Conservation (phyloP, 2,113 vertebrate species). For the Aleadryas rufinucha region DNA sequence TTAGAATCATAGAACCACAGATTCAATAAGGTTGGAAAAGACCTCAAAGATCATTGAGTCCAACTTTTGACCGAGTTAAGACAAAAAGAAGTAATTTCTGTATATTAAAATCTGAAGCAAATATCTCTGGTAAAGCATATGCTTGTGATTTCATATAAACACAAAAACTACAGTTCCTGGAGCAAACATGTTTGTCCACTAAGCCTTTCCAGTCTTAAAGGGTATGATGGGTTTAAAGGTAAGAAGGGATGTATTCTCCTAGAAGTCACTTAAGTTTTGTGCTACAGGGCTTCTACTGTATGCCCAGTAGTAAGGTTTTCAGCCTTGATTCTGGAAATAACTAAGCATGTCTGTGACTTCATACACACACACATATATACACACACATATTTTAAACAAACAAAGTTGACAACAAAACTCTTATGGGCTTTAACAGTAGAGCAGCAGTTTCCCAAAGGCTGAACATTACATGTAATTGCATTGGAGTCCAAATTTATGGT, state of each 20-base stretch:
- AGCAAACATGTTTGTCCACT: background rate
- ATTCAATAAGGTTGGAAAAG: background rate
- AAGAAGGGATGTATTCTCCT: background rate
- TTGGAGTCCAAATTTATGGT: background rate
- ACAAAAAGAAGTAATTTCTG: background rate
- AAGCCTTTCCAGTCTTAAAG: background rate
- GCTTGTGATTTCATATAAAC: background rate
- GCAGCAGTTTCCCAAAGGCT: background rate
- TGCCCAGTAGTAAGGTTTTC: background rate
- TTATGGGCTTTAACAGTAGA: background rate
- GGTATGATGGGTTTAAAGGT: background rate
- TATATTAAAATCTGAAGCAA: background rate
- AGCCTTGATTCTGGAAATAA: background rate
- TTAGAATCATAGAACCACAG: background rate
- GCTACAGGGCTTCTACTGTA: background rate
- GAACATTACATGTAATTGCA: fast-evolving
- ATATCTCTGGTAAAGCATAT: background rate
- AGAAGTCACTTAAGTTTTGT: background rate
- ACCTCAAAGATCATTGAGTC: background rate
- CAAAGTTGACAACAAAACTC: background rate
- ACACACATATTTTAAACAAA: background rate
- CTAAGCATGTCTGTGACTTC: background rate
- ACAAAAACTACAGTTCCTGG: background rate
- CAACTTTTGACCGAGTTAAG: background rate
- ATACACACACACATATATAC: fast-evolving